Conservation (phyloP, 2,797 vertebrate species). For the Semotilus atromaculatus region DNA sequence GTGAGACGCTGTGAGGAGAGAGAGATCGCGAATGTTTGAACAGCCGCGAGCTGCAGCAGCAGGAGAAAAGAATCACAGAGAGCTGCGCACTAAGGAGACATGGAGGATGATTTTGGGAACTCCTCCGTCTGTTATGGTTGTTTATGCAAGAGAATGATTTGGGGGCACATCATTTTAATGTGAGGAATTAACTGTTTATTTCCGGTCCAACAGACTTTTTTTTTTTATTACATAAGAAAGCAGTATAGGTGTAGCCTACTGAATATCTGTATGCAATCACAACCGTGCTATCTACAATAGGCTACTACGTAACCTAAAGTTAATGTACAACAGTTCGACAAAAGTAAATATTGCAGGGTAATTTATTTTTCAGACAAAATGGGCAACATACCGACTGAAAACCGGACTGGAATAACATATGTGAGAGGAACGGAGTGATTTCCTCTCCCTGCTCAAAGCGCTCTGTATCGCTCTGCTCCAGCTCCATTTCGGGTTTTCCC, state of each 20-base stretch:
- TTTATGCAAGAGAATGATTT: conserved; percentile 21
- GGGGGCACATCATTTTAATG: neutral
- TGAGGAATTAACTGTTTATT: neutral
- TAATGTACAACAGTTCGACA: neutral
- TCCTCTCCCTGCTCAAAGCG: neutral
- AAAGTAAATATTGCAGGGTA: neutral
- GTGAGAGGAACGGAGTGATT: neutral
- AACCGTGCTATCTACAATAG: neutral
- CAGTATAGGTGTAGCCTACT: neutral
- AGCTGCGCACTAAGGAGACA: conserved; percentile 40
- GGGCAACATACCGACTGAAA: neutral
- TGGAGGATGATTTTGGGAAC: conserved; percentile 37
- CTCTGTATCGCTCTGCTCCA: neutral
- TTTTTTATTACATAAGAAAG: neutral
- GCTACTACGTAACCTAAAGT: neutral
- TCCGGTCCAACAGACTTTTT: neutral
- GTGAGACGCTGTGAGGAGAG: conserved; percentile 31
- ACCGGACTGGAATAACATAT: neutral
- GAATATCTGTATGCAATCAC: neutral
- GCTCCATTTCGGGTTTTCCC: neutral
- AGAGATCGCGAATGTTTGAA: conserved; percentile 45
- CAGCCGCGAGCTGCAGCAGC: conserved; percentile 46
- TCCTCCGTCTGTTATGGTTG: conserved; percentile 36
- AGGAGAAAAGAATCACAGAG: conserved; percentile 20
- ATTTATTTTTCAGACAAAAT: neutral